phyloP scores from a whole-genome alignment of 2,113 vertebrate genomes.

The Cathartes aura region DNA sequence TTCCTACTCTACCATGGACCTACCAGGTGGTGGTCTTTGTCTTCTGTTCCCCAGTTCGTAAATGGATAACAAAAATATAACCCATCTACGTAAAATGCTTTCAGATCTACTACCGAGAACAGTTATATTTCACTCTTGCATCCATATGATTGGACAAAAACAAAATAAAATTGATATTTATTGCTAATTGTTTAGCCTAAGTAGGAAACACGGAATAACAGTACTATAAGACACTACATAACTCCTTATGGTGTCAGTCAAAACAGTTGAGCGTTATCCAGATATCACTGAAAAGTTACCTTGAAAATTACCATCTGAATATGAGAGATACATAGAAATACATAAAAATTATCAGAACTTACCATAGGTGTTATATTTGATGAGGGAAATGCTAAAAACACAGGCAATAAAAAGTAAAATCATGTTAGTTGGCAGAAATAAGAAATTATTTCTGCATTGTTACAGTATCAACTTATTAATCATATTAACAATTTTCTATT shows the following conservation, averaged over 20 bases:
- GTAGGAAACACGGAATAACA: not conserved
- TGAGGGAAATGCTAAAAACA: not conserved
- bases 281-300: not conserved
- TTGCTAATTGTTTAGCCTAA: not conserved
- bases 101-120: not conserved
- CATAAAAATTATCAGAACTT: not conserved
- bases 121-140: not conserved
- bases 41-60: not conserved
- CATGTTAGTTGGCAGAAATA: not conserved
- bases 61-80: not conserved
- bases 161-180: not conserved
- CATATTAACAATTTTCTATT: not conserved
- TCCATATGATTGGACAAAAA: not conserved
- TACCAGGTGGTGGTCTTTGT: not conserved
- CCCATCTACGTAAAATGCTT: not conserved
- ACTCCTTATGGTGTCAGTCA: not conserved
- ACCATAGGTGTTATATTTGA: not conserved
- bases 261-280: not conserved
- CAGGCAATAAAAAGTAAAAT: not conserved
- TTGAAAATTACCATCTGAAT: not conserved
- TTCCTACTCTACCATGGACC: not conserved
- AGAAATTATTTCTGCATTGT: not conserved
- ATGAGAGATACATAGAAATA: not conserved
- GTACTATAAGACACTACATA: not conserved
- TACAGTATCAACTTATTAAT: not conserved